phyloP scores from a whole-genome alignment of 2,113 vertebrate genomes.

The Arenaria interpres region DNA sequence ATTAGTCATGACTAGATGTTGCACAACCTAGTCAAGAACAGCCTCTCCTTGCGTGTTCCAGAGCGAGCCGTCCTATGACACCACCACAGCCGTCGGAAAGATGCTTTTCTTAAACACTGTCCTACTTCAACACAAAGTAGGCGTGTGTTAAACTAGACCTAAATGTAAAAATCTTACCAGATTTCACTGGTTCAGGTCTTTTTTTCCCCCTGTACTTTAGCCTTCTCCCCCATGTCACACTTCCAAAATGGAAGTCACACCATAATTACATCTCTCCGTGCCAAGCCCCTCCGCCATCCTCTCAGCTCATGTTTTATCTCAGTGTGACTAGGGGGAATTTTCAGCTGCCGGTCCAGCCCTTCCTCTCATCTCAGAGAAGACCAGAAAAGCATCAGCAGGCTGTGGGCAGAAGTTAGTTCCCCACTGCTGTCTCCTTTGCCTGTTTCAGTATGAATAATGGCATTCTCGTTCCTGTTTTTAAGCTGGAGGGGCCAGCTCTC shows the following conservation, averaged over 20 bases:
- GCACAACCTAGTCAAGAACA: not conserved
- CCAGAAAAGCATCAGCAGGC: not conserved
- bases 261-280: not conserved
- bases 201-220: not conserved
- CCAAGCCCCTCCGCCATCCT: not conserved
- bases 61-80: not conserved
- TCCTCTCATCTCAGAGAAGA: not conserved
- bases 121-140: slow-evolving; percentile 3
- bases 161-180: slow-evolving; percentile 13
- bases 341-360: not conserved
- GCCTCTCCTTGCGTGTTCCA: not conserved
- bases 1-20: not conserved
- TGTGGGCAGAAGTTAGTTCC: slow-evolving; percentile 8
- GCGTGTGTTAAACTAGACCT: slow-evolving; percentile 22
- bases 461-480: not conserved
- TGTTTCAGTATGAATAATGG: slow-evolving; percentile 29
- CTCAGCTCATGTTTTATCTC: not conserved
- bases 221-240: not conserved
- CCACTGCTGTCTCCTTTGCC: not conserved
- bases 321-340: not conserved
- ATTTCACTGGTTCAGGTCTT: not conserved
- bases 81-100: fast-evolving
- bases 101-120: slow-evolving; percentile 8
- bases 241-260: not conserved
- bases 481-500: not conserved